Percentiles rank a stretch among this genome's conserved stretches.
phyloP scores from a whole-genome alignment of 2,888 invertebrate genomes.

The Lysandra coridon region DNA sequence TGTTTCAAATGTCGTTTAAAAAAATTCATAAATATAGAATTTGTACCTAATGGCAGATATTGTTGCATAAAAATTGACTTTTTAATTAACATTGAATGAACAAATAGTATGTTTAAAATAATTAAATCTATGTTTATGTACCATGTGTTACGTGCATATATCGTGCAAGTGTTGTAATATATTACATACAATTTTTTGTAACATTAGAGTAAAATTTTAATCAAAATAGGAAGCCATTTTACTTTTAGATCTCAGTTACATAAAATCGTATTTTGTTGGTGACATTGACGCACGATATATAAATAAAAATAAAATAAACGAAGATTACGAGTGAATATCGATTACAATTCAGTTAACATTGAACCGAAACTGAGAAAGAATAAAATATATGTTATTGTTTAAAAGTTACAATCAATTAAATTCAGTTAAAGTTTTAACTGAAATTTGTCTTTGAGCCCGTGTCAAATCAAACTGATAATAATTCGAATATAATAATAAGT shows the following conservation, averaged over 20 bases:
- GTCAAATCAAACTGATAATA: too few relatives aligned
- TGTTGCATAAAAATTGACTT: neutral
- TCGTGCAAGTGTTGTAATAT: neutral
- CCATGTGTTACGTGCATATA: neutral
- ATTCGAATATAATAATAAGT: too few relatives aligned
- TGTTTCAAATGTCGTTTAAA: neutral
- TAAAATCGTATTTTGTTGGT: neutral
- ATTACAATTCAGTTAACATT: neutral
- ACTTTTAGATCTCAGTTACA: neutral
- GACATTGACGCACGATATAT: neutral
- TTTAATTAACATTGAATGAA: too few relatives aligned
- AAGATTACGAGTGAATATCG: neutral
- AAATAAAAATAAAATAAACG: neutral
- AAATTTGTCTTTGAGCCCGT: too few relatives aligned
- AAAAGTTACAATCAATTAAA: too few relatives aligned
- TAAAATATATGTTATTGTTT: too few relatives aligned
- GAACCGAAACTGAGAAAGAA: too few relatives aligned
- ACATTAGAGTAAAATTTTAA: neutral
- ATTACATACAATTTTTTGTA: neutral
- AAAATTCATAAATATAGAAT: slow-evolving; percentile 4
- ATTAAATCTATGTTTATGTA: slow-evolving; percentile 2
- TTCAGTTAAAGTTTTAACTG: too few relatives aligned
- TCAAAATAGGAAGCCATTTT: neutral
- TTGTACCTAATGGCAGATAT: neutral
- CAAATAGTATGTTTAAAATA: neutral